These are phyloP conservation scores for Musca domestica DNA, from an alignment of 1,140 invertebrate genomes.

Conservation along the genomic window DNA sequence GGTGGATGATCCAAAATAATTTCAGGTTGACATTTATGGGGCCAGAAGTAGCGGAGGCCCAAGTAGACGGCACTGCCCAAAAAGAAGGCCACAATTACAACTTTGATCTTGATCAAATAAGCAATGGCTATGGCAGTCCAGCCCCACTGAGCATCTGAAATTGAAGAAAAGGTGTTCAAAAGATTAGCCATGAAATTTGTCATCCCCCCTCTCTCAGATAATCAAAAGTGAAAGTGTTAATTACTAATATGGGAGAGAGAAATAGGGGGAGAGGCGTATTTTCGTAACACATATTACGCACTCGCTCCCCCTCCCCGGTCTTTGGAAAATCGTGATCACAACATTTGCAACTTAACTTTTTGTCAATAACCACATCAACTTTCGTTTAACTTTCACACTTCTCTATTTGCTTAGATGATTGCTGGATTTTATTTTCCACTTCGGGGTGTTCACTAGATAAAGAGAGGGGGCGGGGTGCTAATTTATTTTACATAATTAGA, in stretches of 20 bases:
- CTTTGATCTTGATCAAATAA: constrained; percentile 51
- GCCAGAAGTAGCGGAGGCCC: constrained; percentile 44
- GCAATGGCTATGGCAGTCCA: constrained; percentile 42
- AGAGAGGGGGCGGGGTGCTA: too few species aligned
- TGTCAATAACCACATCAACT: not conserved
- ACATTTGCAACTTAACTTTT: not conserved
- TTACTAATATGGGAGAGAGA: constrained; percentile 3
- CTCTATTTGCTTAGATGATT: not conserved
- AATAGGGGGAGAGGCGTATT: not conserved
- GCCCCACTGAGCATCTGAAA: constrained; percentile 27
- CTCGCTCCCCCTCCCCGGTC: not conserved
- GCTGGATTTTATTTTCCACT: not conserved
- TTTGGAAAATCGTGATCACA: not conserved
- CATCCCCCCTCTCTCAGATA: too few species aligned
- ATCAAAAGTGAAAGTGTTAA: not conserved
- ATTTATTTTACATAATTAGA: too few species aligned
- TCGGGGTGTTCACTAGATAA: too few species aligned
- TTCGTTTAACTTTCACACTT: constrained; percentile 18
- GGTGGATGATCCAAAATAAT: constrained; percentile 15
- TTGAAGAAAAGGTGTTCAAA: not conserved
- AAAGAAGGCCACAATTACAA: constrained; percentile 49
- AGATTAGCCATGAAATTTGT: constrained; percentile 20
- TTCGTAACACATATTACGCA: not conserved
- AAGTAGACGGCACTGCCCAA: constrained; percentile 48
- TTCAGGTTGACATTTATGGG: constrained; percentile 36